Base-by-base conservation (phyloP, 2,888 invertebrate species). In the Onthophagus sagittarius region DNA sequence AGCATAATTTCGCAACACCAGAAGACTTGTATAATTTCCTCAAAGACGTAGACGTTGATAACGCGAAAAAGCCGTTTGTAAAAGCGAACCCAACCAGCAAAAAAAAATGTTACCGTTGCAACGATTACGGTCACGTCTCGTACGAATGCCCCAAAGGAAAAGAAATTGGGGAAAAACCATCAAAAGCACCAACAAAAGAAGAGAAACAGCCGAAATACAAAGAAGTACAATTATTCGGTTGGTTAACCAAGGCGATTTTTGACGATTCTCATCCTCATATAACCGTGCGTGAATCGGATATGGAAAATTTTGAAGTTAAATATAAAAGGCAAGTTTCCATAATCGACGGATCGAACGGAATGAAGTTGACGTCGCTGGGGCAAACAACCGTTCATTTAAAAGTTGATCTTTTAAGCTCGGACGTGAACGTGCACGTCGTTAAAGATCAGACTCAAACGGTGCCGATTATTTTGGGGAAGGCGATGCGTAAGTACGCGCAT, bases 281-380 rank as follows among this genome's bases (percentile, higher is more conserved):
- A 53, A 79, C 79, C 2, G 77, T 80, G 13, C 73, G 78, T 6
- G 78, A 79, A 72, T 76, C 76, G 39, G 74, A 76, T 64, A 77
- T 78, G 14, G 63, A 73, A 0, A 65, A 62, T 9, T 63, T 77
- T 15, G 76, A 77, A 15, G 62, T 80, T 13, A 70, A 75, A 3
- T 77, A 78, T 62, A 72, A 75, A 9, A 72, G 76, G 23, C 72
- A 76, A 14, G 73, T 75, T n/a, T 75, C 74, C 5, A 70, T 74
- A 0, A 76, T 80, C 11, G 75, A 74, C 32, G 79, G 79, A 32
- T 77, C 74, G 23, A 72, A 73, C 15, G 76, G 77, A 15, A 74
- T 72, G 11, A 63, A 70, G 11, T 69, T 79, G 6, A 74, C 77
- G 15, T 69, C 77, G 9, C 23, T 77, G 23, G 80, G 79, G 0